These are phyloP conservation scores for Helicoverpa armigera DNA, from an alignment of 1,140 invertebrate species.

Conservation along the genomic window DNA sequence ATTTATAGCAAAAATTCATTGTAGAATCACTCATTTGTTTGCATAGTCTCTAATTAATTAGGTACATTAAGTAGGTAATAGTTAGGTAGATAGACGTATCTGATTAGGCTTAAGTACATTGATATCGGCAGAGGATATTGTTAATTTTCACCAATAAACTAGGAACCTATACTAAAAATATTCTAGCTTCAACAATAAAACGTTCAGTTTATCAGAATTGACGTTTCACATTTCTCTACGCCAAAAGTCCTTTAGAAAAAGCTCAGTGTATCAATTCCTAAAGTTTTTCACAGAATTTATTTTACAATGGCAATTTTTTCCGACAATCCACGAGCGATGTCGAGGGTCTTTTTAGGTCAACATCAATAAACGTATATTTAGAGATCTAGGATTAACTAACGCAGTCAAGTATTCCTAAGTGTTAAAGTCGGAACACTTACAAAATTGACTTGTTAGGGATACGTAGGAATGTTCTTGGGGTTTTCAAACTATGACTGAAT, in stretches of 20 bases:
- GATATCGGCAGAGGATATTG: constrained; percentile 14
- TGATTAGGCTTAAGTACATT: constrained; percentile 9
- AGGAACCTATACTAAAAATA: background rate
- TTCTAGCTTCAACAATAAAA: constrained; percentile 14
- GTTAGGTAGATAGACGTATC: background rate
- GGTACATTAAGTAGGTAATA: constrained; percentile 22
- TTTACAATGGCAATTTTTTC: constrained; percentile 33
- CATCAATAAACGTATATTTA: background rate
- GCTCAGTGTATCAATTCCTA: constrained; percentile 37
- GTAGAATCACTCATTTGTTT: background rate
- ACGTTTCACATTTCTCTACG: background rate
- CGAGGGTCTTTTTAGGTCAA: constrained; percentile 30
- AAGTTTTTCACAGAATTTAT: constrained; percentile 14
- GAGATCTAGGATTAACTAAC: constrained; percentile 7
- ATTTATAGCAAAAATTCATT: background rate
- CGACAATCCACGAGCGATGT: constrained; percentile 2
- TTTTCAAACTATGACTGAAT: constrained; percentile 90
- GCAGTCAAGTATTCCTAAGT: constrained; percentile 17
- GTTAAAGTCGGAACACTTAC: constrained; percentile 30
- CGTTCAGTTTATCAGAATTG: background rate
- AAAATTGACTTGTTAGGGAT: constrained; percentile 33
- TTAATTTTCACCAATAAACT: constrained; percentile 11
- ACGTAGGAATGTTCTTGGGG: constrained; percentile 17
- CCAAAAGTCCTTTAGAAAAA: constrained; percentile 14
- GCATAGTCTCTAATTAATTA: constrained; percentile 1